These are phyloP conservation scores for Mugil cephalus DNA, from an alignment of 2,113 vertebrate genomes.

Conservation along the genomic window DNA sequence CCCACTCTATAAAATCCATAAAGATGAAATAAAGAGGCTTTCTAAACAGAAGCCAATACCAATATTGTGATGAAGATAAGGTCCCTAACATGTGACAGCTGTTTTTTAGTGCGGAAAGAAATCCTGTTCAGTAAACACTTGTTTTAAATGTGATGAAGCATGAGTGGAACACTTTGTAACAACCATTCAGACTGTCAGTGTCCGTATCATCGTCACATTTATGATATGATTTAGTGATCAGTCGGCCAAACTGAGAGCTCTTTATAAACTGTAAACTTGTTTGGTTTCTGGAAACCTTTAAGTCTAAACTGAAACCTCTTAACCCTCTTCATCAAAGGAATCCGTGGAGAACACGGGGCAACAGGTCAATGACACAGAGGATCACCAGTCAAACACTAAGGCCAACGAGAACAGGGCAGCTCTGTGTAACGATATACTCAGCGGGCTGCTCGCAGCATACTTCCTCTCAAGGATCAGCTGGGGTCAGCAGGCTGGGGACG, in stretches of 20 bases:
- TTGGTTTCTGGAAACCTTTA: neutral
- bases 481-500: slow-evolving; percentile 63
- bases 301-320: slow-evolving; percentile 26
- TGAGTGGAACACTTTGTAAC: slow-evolving; percentile 5
- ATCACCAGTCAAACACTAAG: slow-evolving; percentile 30
- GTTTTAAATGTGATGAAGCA: slow-evolving; percentile 1
- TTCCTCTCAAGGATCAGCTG: slow-evolving; percentile 68
- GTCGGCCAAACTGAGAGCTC: slow-evolving; percentile 4
- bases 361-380: slow-evolving; percentile 46
- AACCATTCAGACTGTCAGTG: neutral
- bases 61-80: slow-evolving; percentile 67
- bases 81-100: slow-evolving; percentile 42
- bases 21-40: slow-evolving; percentile 47
- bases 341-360: slow-evolving; percentile 20
- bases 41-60: slow-evolving; percentile 58
- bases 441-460: slow-evolving; percentile 52
- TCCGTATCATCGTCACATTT: neutral
- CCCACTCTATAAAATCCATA: slow-evolving; percentile 28
- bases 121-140: slow-evolving; percentile 27
- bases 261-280: slow-evolving; percentile 7
- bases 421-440: slow-evolving; percentile 44
- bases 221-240: slow-evolving; percentile 14
- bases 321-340: slow-evolving; percentile 7
- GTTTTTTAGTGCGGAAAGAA: slow-evolving; percentile 43
- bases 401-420: slow-evolving; percentile 58